A percentile compares a stretch with the other conserved stretches of the same genome.
phyloP scores from a whole-genome alignment of 1,140 invertebrate genomes.

The Phymastichus coffea region DNA sequence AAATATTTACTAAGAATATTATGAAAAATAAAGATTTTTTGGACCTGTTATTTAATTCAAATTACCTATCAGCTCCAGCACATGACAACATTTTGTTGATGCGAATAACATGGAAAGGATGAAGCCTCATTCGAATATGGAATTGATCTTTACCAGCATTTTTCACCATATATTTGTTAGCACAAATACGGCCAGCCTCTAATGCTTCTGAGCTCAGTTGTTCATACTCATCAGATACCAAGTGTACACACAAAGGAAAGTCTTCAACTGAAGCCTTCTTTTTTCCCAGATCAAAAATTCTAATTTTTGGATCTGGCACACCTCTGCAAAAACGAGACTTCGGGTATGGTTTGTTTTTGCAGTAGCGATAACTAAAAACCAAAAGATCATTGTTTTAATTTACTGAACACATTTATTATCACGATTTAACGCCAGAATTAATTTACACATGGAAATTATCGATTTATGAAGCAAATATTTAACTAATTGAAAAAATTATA shows the following conservation, averaged over 20 bases:
- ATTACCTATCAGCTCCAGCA: conserved; percentile 99
- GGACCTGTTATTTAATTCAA: neutral
- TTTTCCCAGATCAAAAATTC: conserved; percentile 98
- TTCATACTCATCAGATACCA: conserved; percentile 99
- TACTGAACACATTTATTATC: neutral
- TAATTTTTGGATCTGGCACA: conserved; percentile 99
- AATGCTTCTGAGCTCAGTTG: conserved; percentile 97
- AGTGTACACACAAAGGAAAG: conserved; percentile 96
- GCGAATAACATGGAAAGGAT: conserved; percentile 99
- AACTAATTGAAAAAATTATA: too few relatives aligned
- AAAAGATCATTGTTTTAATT: conserved; percentile 28
- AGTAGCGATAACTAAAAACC: conserved; percentile 92
- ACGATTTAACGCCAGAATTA: neutral
- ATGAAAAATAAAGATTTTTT: neutral
- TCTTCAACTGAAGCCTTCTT: conserved; percentile 98
- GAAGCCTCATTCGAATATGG: conserved; percentile 95
- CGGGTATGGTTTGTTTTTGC: conserved; percentile 99
- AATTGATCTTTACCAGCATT: conserved; percentile 99
- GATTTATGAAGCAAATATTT: neutral
- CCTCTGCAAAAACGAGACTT: conserved; percentile 99
- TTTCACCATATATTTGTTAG: conserved; percentile 97
- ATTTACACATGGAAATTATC: neutral
- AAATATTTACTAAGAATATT: neutral
- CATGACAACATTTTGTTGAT: conserved; percentile 99
- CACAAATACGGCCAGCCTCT: conserved; percentile 98